Conservation (phyloP, 2,113 vertebrate genomes). For the Sarotherodon lohbergeri region DNA sequence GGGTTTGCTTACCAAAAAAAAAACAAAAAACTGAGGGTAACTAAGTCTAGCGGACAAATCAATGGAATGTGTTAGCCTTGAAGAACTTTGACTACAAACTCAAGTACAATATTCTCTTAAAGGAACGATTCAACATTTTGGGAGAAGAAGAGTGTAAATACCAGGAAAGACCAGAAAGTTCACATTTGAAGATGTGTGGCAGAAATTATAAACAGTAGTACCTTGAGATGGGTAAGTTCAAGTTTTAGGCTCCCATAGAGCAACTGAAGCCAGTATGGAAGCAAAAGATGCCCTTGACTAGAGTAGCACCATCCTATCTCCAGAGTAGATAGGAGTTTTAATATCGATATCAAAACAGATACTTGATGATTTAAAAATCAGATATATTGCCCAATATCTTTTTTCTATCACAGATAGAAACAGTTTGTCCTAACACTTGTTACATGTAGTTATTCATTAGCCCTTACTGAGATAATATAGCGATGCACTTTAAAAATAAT, state of each 20-base stretch:
- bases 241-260: background rate
- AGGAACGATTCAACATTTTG: background rate
- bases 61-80: background rate
- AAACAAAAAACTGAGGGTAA: background rate
- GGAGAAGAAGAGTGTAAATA: background rate
- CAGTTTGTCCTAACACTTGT: background rate
- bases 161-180: background rate
- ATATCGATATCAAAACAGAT: background rate
- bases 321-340: background rate
- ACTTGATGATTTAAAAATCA: background rate
- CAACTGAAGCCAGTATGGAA: background rate
- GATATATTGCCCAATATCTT: background rate
- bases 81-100: background rate
- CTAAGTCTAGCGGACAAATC: background rate
- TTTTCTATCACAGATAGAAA: background rate
- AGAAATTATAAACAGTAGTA: background rate
- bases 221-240: background rate
- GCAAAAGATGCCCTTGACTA: background rate
- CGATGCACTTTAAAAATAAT: background rate
- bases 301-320: background rate
- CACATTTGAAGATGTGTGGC: background rate
- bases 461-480: background rate
- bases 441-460: background rate
- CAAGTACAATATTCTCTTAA: background rate
- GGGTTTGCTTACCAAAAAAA: background rate